These are phyloP conservation scores for Campoplex nolae DNA, from an alignment of 2,888 invertebrate genomes.

Conservation along the genomic window DNA sequence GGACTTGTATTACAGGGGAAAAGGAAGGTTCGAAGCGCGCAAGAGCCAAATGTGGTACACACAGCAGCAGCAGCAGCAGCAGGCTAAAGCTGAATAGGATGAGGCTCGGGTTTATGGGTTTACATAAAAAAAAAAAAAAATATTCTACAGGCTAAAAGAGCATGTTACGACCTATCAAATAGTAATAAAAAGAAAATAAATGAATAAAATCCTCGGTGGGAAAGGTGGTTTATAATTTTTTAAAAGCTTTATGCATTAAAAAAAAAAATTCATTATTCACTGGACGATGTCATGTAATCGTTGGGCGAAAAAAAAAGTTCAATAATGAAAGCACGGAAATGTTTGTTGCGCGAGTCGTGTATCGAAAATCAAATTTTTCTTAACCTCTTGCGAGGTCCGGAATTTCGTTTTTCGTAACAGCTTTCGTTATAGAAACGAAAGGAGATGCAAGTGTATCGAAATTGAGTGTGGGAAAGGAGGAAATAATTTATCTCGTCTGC, in stretches of 20 bases:
- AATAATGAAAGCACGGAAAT: too few species aligned
- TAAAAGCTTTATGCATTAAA: background rate
- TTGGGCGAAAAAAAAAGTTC: background rate
- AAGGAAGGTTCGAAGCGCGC: slow-evolving; percentile 35
- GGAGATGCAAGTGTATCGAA: background rate
- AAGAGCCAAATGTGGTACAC: slow-evolving; percentile 39
- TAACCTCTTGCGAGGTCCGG: background rate
- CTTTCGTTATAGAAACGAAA: background rate
- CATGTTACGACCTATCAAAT: background rate
- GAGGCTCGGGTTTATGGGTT: background rate
- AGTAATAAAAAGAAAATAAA: background rate
- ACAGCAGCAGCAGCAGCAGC: background rate
- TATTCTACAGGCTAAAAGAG: background rate
- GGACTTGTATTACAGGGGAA: slow-evolving; percentile 23
- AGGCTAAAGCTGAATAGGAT: background rate
- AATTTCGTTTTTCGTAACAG: background rate
- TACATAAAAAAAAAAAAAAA: background rate
- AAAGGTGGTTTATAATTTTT: background rate
- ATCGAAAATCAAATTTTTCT: background rate
- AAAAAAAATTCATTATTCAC: background rate
- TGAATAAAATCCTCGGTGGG: background rate
- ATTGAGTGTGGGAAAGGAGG: background rate
- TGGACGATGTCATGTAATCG: background rate
- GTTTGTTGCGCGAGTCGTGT: too few species aligned
- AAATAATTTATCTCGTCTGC: background rate